Conservation (phyloP, 2,888 invertebrate species). For the Eulithis testata region DNA sequence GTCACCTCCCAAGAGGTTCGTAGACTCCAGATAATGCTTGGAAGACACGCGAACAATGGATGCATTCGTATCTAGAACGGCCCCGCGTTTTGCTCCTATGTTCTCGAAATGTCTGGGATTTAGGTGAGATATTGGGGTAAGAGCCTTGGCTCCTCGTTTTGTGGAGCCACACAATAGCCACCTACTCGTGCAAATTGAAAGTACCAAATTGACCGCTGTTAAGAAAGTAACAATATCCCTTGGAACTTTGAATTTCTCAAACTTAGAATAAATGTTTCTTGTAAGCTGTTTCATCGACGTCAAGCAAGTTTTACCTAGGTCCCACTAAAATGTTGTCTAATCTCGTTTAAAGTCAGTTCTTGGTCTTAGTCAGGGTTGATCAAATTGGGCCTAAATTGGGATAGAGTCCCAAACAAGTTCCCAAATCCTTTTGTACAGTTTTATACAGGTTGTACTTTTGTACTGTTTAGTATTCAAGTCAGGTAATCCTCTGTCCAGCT, state of each 20-base stretch:
- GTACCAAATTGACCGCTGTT: conserved; percentile 8
- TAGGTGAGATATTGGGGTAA: conserved; percentile 41
- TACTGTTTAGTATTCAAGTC: conserved; percentile 71
- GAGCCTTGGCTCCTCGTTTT: conserved; percentile 28
- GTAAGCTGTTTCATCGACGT: too few species aligned
- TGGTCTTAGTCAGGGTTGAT: too few species aligned
- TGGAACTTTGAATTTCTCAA: neutral
- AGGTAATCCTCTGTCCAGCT: conserved; percentile 62
- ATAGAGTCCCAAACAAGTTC: too few species aligned
- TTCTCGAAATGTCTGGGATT: conserved; percentile 44
- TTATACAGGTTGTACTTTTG: neutral
- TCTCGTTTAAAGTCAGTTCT: too few species aligned
- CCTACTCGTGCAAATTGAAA: conserved; percentile 9
- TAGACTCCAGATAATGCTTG: conserved; percentile 62
- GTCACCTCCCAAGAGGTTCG: conserved; percentile 72
- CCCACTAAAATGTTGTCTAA: too few species aligned
- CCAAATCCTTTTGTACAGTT: too few species aligned
- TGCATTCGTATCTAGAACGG: conserved; percentile 57
- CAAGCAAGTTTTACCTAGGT: too few species aligned
- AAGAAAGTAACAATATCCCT: neutral
- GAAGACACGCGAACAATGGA: conserved; percentile 69
- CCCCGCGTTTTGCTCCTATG: conserved; percentile 44
- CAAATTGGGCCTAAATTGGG: too few species aligned
- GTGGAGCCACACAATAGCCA: conserved; percentile 12
- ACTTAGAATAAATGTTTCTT: too few species aligned